Percentiles rank a stretch among this genome's conserved stretches.
These are phyloP conservation scores for Diglossa cyanea DNA, from an alignment of 2,797 vertebrate genomes.

Conservation along the genomic window DNA sequence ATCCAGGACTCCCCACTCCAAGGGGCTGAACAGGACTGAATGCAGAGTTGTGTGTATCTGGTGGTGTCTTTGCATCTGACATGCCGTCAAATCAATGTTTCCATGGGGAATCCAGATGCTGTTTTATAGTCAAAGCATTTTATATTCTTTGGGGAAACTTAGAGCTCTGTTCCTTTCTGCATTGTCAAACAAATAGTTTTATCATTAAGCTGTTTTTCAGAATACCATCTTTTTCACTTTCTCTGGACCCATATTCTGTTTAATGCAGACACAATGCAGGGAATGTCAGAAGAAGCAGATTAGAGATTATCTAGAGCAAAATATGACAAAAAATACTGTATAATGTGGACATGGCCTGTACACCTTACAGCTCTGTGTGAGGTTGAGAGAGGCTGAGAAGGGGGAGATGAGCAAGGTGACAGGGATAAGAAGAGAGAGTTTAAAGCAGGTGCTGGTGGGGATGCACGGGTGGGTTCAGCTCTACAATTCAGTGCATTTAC, in stretches of 20 bases:
- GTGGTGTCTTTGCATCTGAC: background rate
- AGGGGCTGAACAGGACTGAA: background rate
- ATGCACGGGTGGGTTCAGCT: background rate
- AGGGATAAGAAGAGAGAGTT: background rate
- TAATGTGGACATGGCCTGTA: rapidly evolving
- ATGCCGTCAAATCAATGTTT: background rate
- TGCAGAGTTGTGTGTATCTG: background rate
- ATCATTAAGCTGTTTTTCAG: background rate
- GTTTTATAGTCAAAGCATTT: background rate
- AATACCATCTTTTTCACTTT: background rate
- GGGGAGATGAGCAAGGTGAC: background rate
- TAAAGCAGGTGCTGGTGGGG: background rate
- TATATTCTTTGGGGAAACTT: background rate
- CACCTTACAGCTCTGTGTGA: background rate
- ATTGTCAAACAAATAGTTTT: background rate
- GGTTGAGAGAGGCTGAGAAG: background rate
- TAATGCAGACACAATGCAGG: background rate
- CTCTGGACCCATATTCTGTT: background rate
- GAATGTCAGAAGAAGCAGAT: background rate
- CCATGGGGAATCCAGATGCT: background rate
- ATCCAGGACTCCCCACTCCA: background rate
- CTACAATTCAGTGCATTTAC: background rate
- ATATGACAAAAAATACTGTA: background rate
- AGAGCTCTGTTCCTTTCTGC: background rate
- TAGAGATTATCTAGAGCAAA: background rate